A percentile compares a stretch with the other conserved stretches of the same genome.
Evolutionary conservation across 2,113 vertebrate species (phyloP).

Genomic region (Alosa alosa): DNA sequence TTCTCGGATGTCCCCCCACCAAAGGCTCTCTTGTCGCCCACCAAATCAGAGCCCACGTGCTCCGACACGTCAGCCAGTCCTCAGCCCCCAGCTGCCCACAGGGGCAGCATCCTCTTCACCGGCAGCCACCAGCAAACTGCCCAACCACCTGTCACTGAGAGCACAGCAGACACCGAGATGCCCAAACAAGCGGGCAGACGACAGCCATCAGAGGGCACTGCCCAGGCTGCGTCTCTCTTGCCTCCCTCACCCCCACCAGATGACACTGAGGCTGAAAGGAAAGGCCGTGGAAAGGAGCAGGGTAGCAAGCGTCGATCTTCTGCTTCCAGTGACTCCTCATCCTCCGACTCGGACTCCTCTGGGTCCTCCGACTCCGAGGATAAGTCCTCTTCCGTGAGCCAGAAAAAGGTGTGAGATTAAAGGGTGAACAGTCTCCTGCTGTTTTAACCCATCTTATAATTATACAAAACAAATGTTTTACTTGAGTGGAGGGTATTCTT

Average conservation of each 20-base stretch:
- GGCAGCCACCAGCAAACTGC: background rate
- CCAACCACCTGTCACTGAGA: slow-evolving; percentile 24
- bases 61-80: background rate
- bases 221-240: background rate
- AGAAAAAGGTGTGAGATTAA: slow-evolving; percentile 65
- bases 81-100: slow-evolving; percentile 2
- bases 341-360: slow-evolving; percentile 71
- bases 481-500: background rate
- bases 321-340: slow-evolving; percentile 55
- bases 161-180: slow-evolving; percentile 49
- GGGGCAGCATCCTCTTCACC: slow-evolving; percentile 18
- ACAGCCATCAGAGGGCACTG: slow-evolving; percentile 52
- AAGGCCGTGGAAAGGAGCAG: slow-evolving; percentile 17
- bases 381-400: slow-evolving; percentile 48
- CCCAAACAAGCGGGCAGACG: slow-evolving; percentile 55
- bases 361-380: slow-evolving; percentile 53
- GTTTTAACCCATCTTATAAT: background rate
- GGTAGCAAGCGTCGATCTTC: slow-evolving; percentile 26
- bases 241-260: slow-evolving; percentile 45
- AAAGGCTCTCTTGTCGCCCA: slow-evolving; percentile 33
- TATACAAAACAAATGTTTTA: background rate
- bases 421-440: background rate
- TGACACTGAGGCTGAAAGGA: slow-evolving; percentile 17
- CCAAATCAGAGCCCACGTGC: slow-evolving; percentile 33
- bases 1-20: slow-evolving; percentile 48